These are phyloP conservation scores for Pristionchus exspectatus DNA, from an alignment of 2,888 invertebrate genomes.

Conservation along the genomic window DNA sequence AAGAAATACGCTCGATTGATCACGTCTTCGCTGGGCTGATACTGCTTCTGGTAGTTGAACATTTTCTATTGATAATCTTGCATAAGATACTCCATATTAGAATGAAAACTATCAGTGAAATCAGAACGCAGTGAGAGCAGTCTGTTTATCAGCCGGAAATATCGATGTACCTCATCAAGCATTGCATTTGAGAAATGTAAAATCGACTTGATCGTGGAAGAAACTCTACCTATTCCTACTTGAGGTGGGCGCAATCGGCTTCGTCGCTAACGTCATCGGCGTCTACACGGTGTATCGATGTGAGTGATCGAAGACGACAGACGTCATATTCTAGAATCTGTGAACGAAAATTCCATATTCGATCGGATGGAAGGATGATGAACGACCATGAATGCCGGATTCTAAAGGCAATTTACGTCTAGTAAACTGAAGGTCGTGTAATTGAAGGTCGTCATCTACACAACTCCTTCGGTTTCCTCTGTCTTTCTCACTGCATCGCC, in stretches of 20 bases:
- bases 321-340: neutral
- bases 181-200: too few relatives aligned
- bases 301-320: neutral
- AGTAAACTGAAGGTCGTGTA: neutral
- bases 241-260: neutral
- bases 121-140: too few relatives aligned
- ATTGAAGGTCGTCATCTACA: slow-evolving; percentile 42
- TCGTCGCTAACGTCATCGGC: slow-evolving; percentile 39
- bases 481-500: slow-evolving; percentile 51
- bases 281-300: slow-evolving; percentile 45
- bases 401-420: too few relatives aligned
- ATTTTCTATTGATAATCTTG: neutral
- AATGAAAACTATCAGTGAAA: neutral
- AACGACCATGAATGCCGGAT: too few relatives aligned
- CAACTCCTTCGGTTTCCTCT: slow-evolving; percentile 51
- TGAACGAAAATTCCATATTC: too few relatives aligned
- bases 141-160: too few relatives aligned
- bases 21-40: slow-evolving; percentile 4
- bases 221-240: neutral
- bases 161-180: too few relatives aligned
- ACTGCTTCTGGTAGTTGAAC: slow-evolving; percentile 19
- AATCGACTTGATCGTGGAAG: too few relatives aligned
- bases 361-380: too few relatives aligned
- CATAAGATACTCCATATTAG: too few relatives aligned
- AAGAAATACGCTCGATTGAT: neutral